Evolutionary conservation across 2,888 invertebrate species (phyloP), one percentile per base, ranked within the genome.

Genomic region (Syrista parreyssii): DNA sequence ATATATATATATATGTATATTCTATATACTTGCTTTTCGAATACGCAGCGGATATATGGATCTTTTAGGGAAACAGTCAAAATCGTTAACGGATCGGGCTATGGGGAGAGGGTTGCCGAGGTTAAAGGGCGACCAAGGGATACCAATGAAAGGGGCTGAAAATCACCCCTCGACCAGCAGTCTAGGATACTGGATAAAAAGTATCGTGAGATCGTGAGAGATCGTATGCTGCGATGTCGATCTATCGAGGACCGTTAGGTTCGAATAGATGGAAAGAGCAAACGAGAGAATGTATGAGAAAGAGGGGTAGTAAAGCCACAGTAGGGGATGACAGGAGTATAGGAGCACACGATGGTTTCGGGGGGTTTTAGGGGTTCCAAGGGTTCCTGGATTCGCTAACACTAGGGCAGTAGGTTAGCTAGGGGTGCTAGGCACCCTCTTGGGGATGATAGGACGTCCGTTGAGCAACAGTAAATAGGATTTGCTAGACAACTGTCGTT

Each of bases 371-470:
- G 55, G 55, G 55, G 55, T 55, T 55, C 55, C 55, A 55, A 23
- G 55, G 23, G 55, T 55, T 55, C 55, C 23, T 15, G 55, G 55
- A 55, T 55, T 55, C 55, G 55, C 23, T 55, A 79, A 72, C 84
- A 90, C 86, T 90, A 88, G 90, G 90, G 90, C 89, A 90, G 89
- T 90, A 89, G 90, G 90, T 90, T 90, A 90, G 86, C 84, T 85
- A 86, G 85, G 89, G 90, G 88, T 85, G 86, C 86, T 84, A 83
- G 84, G 81, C 85, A 86, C 86, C 86, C 86, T 86, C 81, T 84
- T 84, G 82, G 84, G 84, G 84, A 84, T 34, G 74, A 55, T 74
- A 71, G 36, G 34, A 68, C 78, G 73, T 73, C 72, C 81, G 82
- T 85, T 81, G 79, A 81, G 83, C 84, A 85, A 86, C 82, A 81